phyloP scores from a whole-genome alignment of 2,113 vertebrate species.

The Zapus hudsonius region DNA sequence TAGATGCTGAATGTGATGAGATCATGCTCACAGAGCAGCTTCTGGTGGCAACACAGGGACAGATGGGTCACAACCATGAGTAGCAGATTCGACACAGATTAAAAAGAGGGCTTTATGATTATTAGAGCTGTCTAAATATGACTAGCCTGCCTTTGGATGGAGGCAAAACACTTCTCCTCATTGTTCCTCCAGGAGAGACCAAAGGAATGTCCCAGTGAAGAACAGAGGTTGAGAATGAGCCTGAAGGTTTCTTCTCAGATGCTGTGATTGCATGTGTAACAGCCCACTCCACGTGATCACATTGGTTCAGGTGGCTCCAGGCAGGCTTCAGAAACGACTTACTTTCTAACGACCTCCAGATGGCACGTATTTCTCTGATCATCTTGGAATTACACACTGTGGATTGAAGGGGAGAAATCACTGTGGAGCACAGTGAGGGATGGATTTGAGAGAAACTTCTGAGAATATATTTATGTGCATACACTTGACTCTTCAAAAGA shows the following conservation, averaged over 20 bases:
- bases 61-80: neutral
- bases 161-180: neutral
- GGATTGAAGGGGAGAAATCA: conserved; percentile 30
- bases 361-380: conserved; percentile 41
- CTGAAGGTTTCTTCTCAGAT: neutral
- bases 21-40: neutral
- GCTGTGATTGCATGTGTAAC: neutral
- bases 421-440: neutral
- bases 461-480: neutral
- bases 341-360: conserved; percentile 60
- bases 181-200: neutral
- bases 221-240: neutral
- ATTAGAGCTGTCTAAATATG: neutral
- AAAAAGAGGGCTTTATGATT: neutral
- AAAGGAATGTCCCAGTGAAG: neutral
- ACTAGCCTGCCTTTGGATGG: neutral
- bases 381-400: conserved; percentile 41
- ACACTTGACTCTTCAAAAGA: neutral
- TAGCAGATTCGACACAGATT: neutral
- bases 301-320: neutral
- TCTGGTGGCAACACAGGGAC: neutral
- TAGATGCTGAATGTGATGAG: neutral
- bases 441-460: conserved; percentile 30
- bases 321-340: conserved; percentile 18
- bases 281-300: neutral